phyloP scores from a whole-genome alignment of 2,113 vertebrate species.

The Takifugu bimaculatus region DNA sequence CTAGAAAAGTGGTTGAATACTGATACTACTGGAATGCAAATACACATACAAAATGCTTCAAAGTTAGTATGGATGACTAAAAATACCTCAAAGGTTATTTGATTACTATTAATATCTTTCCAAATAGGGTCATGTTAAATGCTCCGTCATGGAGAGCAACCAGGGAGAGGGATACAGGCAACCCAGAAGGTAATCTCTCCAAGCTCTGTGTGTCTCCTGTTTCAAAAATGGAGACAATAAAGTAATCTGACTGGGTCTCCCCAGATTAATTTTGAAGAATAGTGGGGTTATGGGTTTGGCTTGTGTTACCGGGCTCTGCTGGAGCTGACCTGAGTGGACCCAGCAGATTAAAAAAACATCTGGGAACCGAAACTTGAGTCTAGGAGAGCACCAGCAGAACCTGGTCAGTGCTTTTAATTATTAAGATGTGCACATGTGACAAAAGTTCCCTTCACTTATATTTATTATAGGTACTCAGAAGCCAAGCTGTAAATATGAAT shows the following conservation, averaged over 20 bases:
- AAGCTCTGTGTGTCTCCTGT: slow-evolving; percentile 30
- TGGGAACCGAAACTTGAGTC: slow-evolving; percentile 72
- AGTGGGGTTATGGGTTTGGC: slow-evolving; percentile 64
- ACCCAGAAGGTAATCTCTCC: slow-evolving; percentile 31
- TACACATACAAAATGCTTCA: background rate
- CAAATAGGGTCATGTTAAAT: slow-evolving; percentile 11
- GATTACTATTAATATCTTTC: slow-evolving; percentile 29
- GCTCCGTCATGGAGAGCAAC: slow-evolving; percentile 41
- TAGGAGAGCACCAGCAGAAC: slow-evolving; percentile 35
- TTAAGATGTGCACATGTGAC: slow-evolving; percentile 16
- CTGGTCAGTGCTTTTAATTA: slow-evolving; percentile 41
- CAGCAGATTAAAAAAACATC: slow-evolving; percentile 74
- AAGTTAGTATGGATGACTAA: background rate
- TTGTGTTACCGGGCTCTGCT: slow-evolving; percentile 70
- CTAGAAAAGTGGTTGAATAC: slow-evolving; percentile 12
- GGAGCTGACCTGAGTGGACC: slow-evolving; percentile 65
- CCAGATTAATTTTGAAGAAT: slow-evolving; percentile 48
- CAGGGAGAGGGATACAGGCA: slow-evolving; percentile 14
- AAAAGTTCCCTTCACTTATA: background rate
- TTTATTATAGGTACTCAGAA: slow-evolving; percentile 3
- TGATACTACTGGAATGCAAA: slow-evolving; percentile 4
- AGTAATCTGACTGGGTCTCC: slow-evolving; percentile 54
- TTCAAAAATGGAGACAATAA: slow-evolving; percentile 52
- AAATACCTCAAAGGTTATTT: slow-evolving; percentile 35
- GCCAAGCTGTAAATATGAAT: too few species aligned